These are phyloP conservation scores for Lithobates pipiens DNA, from an alignment of 2,797 vertebrate species.

Conservation along the genomic window DNA sequence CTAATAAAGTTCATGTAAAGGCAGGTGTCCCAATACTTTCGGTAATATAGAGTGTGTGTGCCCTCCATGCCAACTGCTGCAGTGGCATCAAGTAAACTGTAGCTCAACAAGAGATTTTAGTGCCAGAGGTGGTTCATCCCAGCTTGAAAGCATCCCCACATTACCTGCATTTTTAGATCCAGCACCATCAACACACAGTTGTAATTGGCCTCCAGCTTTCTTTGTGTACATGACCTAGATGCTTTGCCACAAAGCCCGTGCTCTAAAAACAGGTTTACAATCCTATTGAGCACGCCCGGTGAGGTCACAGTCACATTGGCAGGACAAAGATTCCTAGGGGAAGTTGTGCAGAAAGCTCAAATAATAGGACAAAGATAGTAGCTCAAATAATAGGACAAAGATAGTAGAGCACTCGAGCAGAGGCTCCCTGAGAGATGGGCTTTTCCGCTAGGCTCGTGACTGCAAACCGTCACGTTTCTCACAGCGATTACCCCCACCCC, in stretches of 20 bases:
- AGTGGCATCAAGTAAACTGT: no score
- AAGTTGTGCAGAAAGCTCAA: slow-evolving; percentile 1
- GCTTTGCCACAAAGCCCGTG: not conserved
- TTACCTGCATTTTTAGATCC: not conserved
- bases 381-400: no score
- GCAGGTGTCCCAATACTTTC: no score
- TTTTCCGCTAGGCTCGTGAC: slow-evolving; percentile 23
- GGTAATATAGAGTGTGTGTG: no score
- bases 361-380: no score
- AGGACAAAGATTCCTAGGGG: slow-evolving; percentile 10
- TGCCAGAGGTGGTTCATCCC: no score
- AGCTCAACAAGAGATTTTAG: no score
- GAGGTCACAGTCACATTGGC: slow-evolving; percentile 5
- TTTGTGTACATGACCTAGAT: slow-evolving; percentile 35
- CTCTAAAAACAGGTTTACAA: not conserved
- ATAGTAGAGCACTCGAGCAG: not conserved
- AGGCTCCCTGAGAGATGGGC: not conserved
- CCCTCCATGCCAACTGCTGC: no score
- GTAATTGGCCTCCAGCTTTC: not conserved
- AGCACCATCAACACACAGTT: not conserved
- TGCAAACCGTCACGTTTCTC: slow-evolving; percentile 33
- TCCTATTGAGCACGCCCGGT: not conserved
- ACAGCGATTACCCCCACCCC: not conserved
- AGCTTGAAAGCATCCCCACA: not conserved
- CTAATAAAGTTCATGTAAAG: no score